Evolutionary conservation across 30 jellyfish, hydroid and myxozoan genomes (phyloP), one percentile per base, ranked within the genome.

Genomic region (Pelagia noctiluca): DNA sequence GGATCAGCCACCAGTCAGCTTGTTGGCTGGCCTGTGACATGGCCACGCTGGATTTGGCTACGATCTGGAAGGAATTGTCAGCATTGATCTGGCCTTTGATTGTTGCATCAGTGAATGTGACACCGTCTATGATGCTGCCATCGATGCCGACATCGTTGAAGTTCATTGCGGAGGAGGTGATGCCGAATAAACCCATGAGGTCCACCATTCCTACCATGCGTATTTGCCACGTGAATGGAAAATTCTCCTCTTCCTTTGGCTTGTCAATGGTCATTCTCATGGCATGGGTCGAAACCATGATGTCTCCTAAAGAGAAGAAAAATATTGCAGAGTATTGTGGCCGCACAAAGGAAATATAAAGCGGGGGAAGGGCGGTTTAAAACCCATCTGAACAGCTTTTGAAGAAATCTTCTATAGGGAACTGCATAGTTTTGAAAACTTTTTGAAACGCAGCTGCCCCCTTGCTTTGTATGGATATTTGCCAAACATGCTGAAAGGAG

Each of bases 71-170:
- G 7, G 83, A 35, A 10, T 71, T 61, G 2, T 71, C 83, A 10
- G 67, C 57, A 22, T 63, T 50, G 25, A 85, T 21, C 1, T 10
- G 46, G 5, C 95, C 95, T 13, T 73, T 61, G 57, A 85, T 74
- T 26, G 64, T 54, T 28, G 95, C 82, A 35, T 84, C 86, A 25
- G 48, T 66, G 76, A 85, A 71, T 21, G 84, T 72, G 36, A 85
- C 50, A 13, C 88, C 83, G 22, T 71, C 88, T 0, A 69, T 63
- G 26, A 46, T 34, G 25, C 84, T 49, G 46, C 88, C 74, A 25
- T 72, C 88, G 32, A 71, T 72, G 52, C 89, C 95, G 64, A 85
- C 49, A 21, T 85, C 95, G 22, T 72, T 63, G 86, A 69, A 63
- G 29, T 74, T 71, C 74, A 85, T 18, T 18, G 36, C 47, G 18